Evolutionary conservation across 1,140 invertebrate genomes (phyloP), one percentile per base, ranked within the genome.

Genomic region (Carcinoscorpius rotundicauda): DNA sequence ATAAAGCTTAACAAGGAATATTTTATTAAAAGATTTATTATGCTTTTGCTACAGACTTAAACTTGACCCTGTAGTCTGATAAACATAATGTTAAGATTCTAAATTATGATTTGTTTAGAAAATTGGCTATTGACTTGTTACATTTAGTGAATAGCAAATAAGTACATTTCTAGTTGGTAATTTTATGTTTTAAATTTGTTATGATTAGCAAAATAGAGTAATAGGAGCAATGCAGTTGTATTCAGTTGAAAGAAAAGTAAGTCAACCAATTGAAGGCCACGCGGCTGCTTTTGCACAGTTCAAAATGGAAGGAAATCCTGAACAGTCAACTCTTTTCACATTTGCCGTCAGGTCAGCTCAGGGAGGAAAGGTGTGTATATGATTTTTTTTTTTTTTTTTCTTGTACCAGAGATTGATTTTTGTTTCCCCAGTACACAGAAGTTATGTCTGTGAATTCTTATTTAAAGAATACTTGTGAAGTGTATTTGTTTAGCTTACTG

Each of bases 201-300:
- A 29, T 8, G n/a, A 55, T 56, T 84, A 96, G 78, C 91, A 96
- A 80, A 97, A 92, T 75, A 85, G 96, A 66, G 96, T 99, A 3
- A 93, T 96, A 52, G 97, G 97, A 57, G 92, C 93, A 0, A 99
- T 99, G 96, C 97, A 99, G 78, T 79, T 99, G 62, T 99, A 98
- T 75, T 98, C 95, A 0, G 93, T 97, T n/a, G 95, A 98, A 76
- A 83, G 94, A 62, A 98, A 98, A 79, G 96, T 96, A 51, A 93
- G 90, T n/a, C 97, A 99, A 76, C 94, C 95, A 0, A 99, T 99
- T 74, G 96, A 99, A 79, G 97, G 96, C 3, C 97, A 99, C 77
- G 96, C 97, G 2, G 96, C 96, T 9, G 91, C 94, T 6, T 99
- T 99, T 79, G 89, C 93, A 50, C 88, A 89, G 68, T 96, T 98